Evolutionary conservation across 1,140 invertebrate genomes (phyloP).

Genomic region (Melanaphis sacchari): DNA sequence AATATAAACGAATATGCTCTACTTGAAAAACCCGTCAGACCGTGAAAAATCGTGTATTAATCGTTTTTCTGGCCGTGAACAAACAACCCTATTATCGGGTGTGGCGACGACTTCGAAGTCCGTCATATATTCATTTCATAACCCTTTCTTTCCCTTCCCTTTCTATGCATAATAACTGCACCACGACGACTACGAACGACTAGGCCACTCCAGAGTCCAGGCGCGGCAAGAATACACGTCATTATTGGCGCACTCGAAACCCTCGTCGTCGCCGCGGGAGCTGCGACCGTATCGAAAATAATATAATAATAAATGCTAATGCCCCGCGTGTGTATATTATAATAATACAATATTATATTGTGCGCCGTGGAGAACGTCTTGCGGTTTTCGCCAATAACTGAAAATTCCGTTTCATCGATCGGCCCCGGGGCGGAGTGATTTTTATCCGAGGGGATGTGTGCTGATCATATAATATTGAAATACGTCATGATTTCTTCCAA

Average conservation of each 20-base stretch:
- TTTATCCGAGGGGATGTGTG: neutral
- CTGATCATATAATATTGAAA: neutral
- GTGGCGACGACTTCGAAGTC: neutral
- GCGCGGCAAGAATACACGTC: neutral
- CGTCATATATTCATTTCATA: conserved; percentile 21
- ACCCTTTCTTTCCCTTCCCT: conserved; percentile 10
- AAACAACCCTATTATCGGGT: conserved; percentile 24
- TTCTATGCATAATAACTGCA: neutral
- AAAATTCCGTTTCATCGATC: conserved; percentile 3
- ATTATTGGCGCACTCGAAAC: conserved; percentile 37
- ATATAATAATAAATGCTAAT: conserved; percentile 43
- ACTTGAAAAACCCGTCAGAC: neutral
- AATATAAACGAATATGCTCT: conserved; percentile 30
- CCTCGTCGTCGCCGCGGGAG: neutral
- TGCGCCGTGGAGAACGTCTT: neutral
- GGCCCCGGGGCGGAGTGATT: conserved; percentile 13
- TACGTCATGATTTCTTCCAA: neutral
- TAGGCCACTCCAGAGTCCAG: conserved; percentile 20
- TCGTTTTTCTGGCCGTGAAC: neutral
- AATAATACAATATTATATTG: neutral
- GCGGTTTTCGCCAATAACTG: conserved; percentile 44
- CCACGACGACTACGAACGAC: neutral
- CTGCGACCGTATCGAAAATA: conserved; percentile 44
- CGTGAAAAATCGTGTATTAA: conserved; percentile 26
- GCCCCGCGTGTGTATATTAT: neutral